These are phyloP conservation scores for Tyrophagus putrescentiae DNA, from an alignment of 1,140 invertebrate species.

Conservation along the genomic window DNA sequence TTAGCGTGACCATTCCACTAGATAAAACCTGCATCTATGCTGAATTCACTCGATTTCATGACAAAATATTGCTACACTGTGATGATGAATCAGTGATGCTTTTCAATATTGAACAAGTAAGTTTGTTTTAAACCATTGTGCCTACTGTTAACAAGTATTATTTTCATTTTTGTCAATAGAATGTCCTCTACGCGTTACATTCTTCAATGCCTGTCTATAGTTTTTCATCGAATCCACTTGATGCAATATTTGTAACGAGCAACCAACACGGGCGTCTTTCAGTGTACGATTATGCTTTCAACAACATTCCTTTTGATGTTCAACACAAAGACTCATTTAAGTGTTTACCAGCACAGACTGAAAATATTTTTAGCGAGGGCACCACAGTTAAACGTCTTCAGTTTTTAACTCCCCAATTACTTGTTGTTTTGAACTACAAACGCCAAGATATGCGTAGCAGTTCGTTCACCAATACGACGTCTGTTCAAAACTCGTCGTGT, in stretches of 20 bases:
- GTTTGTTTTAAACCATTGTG: neutral
- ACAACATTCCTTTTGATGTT: slow-evolving; percentile 19
- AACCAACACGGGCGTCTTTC: slow-evolving; percentile 16
- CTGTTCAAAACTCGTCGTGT: neutral
- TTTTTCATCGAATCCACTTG: slow-evolving; percentile 10
- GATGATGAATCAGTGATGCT: slow-evolving; percentile 20
- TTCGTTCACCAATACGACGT: neutral
- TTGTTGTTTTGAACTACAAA: neutral
- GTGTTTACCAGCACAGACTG: no score
- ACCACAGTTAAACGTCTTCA: slow-evolving; percentile 11
- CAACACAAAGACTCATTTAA: neutral
- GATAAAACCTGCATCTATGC: slow-evolving; percentile 13
- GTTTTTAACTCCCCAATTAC: neutral
- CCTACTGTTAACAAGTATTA: neutral
- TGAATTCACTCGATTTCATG: slow-evolving; percentile 13
- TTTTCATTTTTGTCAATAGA: neutral
- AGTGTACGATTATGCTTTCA: slow-evolving; percentile 21
- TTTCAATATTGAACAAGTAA: slow-evolving; percentile 18
- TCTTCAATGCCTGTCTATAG: slow-evolving; percentile 15
- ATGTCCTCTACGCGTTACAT: slow-evolving; percentile 18
- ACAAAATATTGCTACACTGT: slow-evolving; percentile 21
- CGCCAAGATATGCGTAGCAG: neutral
- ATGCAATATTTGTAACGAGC: slow-evolving; percentile 18
- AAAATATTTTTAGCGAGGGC: neutral
- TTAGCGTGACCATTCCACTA: slow-evolving; percentile 5